Base-by-base conservation (phyloP, 2,888 invertebrate genomes). In the Amiota mariae region DNA sequence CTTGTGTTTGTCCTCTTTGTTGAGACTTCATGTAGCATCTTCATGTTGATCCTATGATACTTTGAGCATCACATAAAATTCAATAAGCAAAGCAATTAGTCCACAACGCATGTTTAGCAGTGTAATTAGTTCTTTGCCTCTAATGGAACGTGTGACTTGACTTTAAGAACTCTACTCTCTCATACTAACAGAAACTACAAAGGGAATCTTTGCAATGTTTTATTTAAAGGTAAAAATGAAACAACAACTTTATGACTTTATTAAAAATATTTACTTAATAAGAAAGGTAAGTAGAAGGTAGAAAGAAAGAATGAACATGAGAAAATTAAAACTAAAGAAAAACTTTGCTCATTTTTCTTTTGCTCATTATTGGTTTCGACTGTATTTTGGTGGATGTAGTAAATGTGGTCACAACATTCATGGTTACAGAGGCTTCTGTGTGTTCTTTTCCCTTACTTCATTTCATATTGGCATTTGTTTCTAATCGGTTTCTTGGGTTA, bases 21-120 rank as follows among this genome's bases (percentile, higher is more conserved):
- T 57, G 3, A 10, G 36, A n/a, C n/a, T n/a, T n/a, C n/a, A n/a
- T 11, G 0, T 67, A 47, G 8, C 18, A 24, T 67, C 57, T 57
- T 57, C 57, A n/a, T n/a, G 10, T 18, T 20, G 24, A 24, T 24
- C 24, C 24, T 24, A 24, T 24, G 24, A 24, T 24, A 3, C 24
- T 24, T 24, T 24, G 24, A 24, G 24, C 24, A 24, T 1, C 8
- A 12, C 18, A n/a, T n/a, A 48, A 68, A 54, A 68, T 24, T 54
- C 51, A 68, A 68, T 68, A 68, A 68, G 67, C 20, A 68, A 68
- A 20, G 51, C 67, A 68, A 68, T 68, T 67, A 67, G 67, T n/a
- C 61, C 18, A 15, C 46, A 51, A 67, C 51, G 12, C 67, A 51
- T 68, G 67, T 24, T 68, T 24, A 63, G 36, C 13, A n/a, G 11